Base-by-base conservation (phyloP, 1,140 invertebrate species). In the Sarcophaga bullata region DNA sequence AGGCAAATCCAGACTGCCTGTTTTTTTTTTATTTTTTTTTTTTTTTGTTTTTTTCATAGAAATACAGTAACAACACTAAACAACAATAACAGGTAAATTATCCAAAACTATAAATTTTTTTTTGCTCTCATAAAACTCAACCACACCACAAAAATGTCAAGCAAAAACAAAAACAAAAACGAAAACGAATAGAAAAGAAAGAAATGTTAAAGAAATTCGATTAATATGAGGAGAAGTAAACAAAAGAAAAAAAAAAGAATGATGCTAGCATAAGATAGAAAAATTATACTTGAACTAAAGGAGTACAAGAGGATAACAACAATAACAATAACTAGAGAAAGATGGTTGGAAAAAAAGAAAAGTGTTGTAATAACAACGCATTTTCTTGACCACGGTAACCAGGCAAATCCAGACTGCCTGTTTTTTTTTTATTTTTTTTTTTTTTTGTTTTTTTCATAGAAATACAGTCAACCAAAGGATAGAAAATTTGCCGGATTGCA, bases 331-430 rank as follows among this genome's bases (percentile, higher is more conserved):
- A 15, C 10, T 19, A 68, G 8, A 68, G 7, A n/a, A 62, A 62
- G 1, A 62, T n/a, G 25, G 25, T 17, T 17, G 15, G 7, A 78
- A 78, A n/a, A 8, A 78, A 78, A n/a, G 13, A 75, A 78, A 78
- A 50, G 48, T 78, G 75, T 78, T 78, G 75, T 78, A 78, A 78
- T 78, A 37, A 37, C 25, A 37, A 37, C 25, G 25, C 4, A 78
- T 78, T 78, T 78, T 78, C 75, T 50, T 78, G 75, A 78, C 75
- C 75, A 78, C 19, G 48, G 75, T 78, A 78, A 78, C 75, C 75
- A 19, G 75, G 48, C 49, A 78, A n/a, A 78, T 48, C n/a, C 15
- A 50, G 75, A 78, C n/a, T 52, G 10, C 25, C 75, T 52, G n/a
- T n/a, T n/a, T n/a, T n/a, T n/a, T n/a, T n/a, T n/a, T n/a, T n/a